phyloP scores from a whole-genome alignment of 2,888 invertebrate species.

The Xestia sexstrigata region DNA sequence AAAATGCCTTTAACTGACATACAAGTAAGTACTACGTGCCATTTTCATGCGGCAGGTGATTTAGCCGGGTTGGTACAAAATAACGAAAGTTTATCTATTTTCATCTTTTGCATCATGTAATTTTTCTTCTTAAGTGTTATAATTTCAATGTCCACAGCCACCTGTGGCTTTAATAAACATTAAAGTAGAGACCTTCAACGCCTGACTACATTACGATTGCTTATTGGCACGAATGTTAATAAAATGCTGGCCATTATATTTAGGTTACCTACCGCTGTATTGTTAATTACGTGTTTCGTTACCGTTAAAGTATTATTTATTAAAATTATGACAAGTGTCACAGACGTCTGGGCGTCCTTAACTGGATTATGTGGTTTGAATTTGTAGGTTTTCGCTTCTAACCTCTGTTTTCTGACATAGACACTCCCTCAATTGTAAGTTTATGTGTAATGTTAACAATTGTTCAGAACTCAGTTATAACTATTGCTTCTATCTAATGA shows the following conservation, averaged over 20 bases:
- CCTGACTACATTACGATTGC: constrained; percentile 34
- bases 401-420: constrained; percentile 38
- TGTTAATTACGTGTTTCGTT: constrained; percentile 41
- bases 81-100: constrained; percentile 12
- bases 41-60: neutral
- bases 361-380: constrained; percentile 58
- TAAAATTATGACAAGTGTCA: constrained; percentile 35
- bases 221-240: constrained; percentile 58
- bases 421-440: neutral
- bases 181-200: constrained; percentile 51
- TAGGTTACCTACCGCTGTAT: constrained; percentile 37
- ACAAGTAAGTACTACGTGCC: neutral
- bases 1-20: neutral
- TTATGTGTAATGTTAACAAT: neutral
- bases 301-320: constrained; percentile 38
- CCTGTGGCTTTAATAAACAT: constrained; percentile 48
- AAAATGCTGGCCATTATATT: constrained; percentile 52
- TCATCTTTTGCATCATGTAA: neutral
- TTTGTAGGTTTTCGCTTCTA: constrained; percentile 61
- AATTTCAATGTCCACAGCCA: constrained; percentile 30
- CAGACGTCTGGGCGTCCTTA: constrained; percentile 40
- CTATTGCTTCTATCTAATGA: neutral
- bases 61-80: neutral
- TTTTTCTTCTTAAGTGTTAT: constrained; percentile 17
- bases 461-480: neutral